Conservation (phyloP, 64 coral and sea anemone species). For the Orbicella faveolata region DNA sequence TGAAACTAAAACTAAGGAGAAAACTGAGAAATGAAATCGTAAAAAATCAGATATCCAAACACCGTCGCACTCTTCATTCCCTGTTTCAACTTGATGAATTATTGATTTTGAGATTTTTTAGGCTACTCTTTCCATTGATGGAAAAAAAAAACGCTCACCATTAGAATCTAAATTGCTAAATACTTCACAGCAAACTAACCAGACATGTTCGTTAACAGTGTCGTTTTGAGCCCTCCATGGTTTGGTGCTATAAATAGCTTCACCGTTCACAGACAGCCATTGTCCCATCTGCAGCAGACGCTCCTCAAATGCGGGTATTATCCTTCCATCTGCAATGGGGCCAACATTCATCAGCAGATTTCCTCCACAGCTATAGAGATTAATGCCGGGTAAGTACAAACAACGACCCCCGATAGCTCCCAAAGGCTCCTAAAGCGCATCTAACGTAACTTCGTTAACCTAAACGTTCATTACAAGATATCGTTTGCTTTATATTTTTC, state of each 20-base stretch:
- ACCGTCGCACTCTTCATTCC: too few relatives aligned
- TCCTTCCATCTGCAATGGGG: conserved; percentile 28
- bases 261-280: conserved; percentile 37
- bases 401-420: too few relatives aligned
- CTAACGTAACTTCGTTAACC: too few relatives aligned
- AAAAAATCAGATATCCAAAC: too few relatives aligned
- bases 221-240: conserved; percentile 46
- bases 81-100: too few relatives aligned
- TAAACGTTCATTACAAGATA: too few relatives aligned
- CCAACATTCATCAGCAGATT: conserved; percentile 45
- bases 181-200: not conserved
- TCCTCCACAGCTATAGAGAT: conserved; percentile 40
- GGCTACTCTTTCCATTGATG: too few relatives aligned
- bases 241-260: conserved; percentile 39
- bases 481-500: too few relatives aligned
- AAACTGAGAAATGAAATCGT: too few relatives aligned
- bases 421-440: too few relatives aligned
- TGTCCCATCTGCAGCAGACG: conserved; percentile 31
- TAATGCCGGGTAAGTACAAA: not conserved
- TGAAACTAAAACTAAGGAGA: too few relatives aligned
- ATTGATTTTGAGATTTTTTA: too few relatives aligned
- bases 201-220: not conserved
- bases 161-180: not conserved
- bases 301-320: conserved; percentile 29
- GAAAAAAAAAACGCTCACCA: not conserved